Percentiles rank a stretch among this genome's conserved stretches.
Evolutionary conservation across 2,888 invertebrate genomes (phyloP).

Genomic region (Aspidapion aeneum): DNA sequence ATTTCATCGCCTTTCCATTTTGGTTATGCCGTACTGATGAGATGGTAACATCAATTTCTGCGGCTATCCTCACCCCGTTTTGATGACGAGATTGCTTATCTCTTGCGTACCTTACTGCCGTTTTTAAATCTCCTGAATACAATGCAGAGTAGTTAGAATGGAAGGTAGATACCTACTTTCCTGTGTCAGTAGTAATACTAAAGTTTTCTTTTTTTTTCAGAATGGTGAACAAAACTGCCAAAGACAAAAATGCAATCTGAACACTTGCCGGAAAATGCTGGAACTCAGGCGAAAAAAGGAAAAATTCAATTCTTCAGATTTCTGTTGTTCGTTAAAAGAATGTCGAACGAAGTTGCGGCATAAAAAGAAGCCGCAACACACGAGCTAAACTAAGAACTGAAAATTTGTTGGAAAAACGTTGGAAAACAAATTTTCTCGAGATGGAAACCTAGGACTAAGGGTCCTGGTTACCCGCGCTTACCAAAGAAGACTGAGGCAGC

Average conservation of each 20-base stretch:
- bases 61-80: too few species aligned
- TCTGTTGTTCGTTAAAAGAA: slow-evolving; percentile 44
- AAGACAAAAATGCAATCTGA: slow-evolving; percentile 74
- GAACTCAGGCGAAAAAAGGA: slow-evolving; percentile 49
- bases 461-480: slow-evolving; percentile 52
- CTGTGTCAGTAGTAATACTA: too few species aligned
- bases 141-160: too few species aligned
- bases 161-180: too few species aligned
- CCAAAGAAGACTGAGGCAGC: slow-evolving; percentile 57
- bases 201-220: slow-evolving; percentile 49
- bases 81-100: too few species aligned
- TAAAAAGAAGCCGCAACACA: slow-evolving; percentile 30
- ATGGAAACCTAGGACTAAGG: slow-evolving; percentile 32
- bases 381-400: slow-evolving; percentile 15
- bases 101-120: too few species aligned
- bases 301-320: slow-evolving; percentile 47
- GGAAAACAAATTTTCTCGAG: slow-evolving; percentile 5
- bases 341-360: slow-evolving; percentile 34
- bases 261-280: slow-evolving; percentile 59
- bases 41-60: too few species aligned
- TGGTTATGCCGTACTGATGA: too few species aligned
- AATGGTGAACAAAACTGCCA: slow-evolving; percentile 79
- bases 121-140: too few species aligned
- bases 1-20: too few species aligned
- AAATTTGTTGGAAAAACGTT: neutral